phyloP scores from a whole-genome alignment of 1,140 invertebrate genomes.

The Neodiprion lecontei region DNA sequence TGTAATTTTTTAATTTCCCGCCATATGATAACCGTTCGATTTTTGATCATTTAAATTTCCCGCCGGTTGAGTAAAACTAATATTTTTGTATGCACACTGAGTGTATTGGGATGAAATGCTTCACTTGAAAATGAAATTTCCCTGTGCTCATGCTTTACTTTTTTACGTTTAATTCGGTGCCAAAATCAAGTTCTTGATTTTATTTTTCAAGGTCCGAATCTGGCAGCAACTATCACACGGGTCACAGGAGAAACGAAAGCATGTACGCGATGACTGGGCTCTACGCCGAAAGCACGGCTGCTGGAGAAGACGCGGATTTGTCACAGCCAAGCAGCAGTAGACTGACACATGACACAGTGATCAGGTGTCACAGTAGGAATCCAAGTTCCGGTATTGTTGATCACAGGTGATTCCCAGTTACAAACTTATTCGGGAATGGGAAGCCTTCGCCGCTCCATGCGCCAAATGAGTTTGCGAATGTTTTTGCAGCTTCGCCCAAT shows the following conservation, averaged over 20 bases:
- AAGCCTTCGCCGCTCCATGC: too few relatives aligned
- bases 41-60: too few relatives aligned
- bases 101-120: too few relatives aligned
- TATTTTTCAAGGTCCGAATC: slow-evolving; percentile 50
- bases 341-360: slow-evolving; percentile 63
- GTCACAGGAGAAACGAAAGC: slow-evolving; percentile 78
- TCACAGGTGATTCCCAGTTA: slow-evolving; percentile 61
- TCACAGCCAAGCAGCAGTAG: slow-evolving; percentile 53
- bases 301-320: slow-evolving; percentile 46
- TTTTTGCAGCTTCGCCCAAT: neutral
- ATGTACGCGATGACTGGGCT: slow-evolving; percentile 89
- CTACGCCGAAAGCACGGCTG: slow-evolving; percentile 73
- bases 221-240: slow-evolving; percentile 58
- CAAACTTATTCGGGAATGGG: too few relatives aligned
- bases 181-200: neutral
- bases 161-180: too few relatives aligned
- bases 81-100: too few relatives aligned
- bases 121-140: too few relatives aligned
- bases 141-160: too few relatives aligned
- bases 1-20: too few relatives aligned
- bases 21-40: too few relatives aligned
- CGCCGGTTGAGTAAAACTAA: too few relatives aligned
- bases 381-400: slow-evolving; percentile 73
- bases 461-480: too few relatives aligned
- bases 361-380: slow-evolving; percentile 80